These are phyloP conservation scores for Andricus quercusramuli DNA, from an alignment of 2,888 invertebrate species.

Conservation along the genomic window DNA sequence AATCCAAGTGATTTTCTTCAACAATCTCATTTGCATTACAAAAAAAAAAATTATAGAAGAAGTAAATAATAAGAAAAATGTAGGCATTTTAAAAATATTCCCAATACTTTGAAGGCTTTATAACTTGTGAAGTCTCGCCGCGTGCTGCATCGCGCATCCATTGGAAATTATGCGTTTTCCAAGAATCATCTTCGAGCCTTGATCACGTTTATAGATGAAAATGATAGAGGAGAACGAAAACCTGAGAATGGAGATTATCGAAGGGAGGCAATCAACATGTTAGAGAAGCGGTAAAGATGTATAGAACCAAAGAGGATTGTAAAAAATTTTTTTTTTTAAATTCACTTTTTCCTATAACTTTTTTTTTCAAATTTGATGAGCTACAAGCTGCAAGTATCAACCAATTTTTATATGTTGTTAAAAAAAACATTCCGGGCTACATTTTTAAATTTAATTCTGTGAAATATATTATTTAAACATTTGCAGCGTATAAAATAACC, in stretches of 20 bases:
- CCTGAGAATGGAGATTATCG: conserved; percentile 45
- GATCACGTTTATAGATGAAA: conserved; percentile 46
- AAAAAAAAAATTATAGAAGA: background rate
- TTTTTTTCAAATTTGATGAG: too few species aligned
- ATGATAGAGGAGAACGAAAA: conserved; percentile 47
- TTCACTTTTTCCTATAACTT: too few species aligned
- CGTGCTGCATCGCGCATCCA: background rate
- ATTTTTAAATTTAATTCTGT: too few species aligned
- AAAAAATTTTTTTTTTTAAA: conserved; percentile 10
- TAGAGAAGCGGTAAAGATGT: conserved; percentile 34
- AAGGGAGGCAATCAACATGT: conserved; percentile 38
- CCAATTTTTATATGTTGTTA: too few species aligned
- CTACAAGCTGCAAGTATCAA: too few species aligned
- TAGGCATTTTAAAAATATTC: background rate
- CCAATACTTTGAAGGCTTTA: background rate
- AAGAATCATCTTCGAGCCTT: conserved; percentile 30
- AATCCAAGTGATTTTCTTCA: background rate
- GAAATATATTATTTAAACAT: too few species aligned
- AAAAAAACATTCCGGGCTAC: too few species aligned
- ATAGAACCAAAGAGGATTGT: conserved; percentile 42
- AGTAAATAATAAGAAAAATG: background rate
- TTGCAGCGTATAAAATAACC: too few species aligned
- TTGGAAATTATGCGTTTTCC: conserved; percentile 27
- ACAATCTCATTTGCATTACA: background rate
- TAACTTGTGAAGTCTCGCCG: background rate